Evolutionary conservation across 2,113 vertebrate species (phyloP), one percentile per base, ranked within the genome.

Genomic region (Polypterus bichir): DNA sequence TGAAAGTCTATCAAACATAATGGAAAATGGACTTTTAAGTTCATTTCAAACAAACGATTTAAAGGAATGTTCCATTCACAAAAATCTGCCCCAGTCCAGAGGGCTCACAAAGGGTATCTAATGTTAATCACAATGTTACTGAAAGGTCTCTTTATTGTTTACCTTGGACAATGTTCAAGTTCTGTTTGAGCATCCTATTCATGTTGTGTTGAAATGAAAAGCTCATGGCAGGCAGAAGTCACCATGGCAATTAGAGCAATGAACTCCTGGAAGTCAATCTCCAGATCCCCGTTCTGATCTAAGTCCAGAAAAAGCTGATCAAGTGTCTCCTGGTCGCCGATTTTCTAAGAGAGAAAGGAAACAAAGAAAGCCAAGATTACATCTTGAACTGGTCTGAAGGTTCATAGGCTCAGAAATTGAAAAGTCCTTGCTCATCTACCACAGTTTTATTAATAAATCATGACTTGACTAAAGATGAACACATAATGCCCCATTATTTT

Each of bases 261-360:
- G 66, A 83, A 87, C 73, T 85, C 85, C 57, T 79, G 71, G 70
- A 85, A 84, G 72, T 87, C 80, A 0, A 85, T 84, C 73, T 80
- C 73, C 68, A 76, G 69, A 68, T 87, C 81, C 60, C 74, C 66
- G 3, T 85, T 85, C 66, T 80, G 76, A 65, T 86, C 85, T 1
- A 87, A 71, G 67, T 85, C 82, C 3, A 62, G 10, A 46, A 87
- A 85, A 9, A 87, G 74, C 57, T 69, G 46, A 46, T 85, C 80
- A 64, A 85, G 73, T 47, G 66, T 82, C 2, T 81, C 72, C 0
- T 76, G 77, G 11, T 83, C 73, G 0, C 78, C 63, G 62, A 86
- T 80, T 65, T 81, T 81, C 83, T 86, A 57, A 49, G 6, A 45
- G 9, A 7, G 46, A 11, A 48, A 4, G 1, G 47, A 27, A 9